Base-by-base conservation (phyloP, 2,113 vertebrate genomes). In the Nanorana parkeri region DNA sequence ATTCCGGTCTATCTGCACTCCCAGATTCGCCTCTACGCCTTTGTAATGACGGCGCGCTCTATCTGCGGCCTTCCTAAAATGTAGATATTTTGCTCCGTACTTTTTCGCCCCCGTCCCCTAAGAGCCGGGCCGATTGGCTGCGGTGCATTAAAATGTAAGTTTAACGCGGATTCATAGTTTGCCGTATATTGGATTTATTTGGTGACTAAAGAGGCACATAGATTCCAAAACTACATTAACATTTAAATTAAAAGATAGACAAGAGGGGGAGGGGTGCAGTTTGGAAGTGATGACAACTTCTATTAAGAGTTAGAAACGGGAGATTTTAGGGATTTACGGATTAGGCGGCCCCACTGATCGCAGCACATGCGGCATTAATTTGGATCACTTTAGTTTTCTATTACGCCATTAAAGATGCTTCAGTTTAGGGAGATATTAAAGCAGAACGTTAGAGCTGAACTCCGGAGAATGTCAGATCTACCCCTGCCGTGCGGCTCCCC, bases 171-270 rank as follows among this genome's bases (percentile, higher is more conserved):
- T 83, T 76, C 63, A 67, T 76, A 66, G 29, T 68, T 68, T 58
- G 52, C 71, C 26, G 55, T 68, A 68, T 68, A 68, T 74, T 75
- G 63, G 61, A 83, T 83, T 67, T 83, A 83, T 83, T 83, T 76
- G 47, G 80, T 21, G 60, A 68, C 68, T 81, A 81, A 64, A 60
- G 61, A 66, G 68, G 51, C 54, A n/a, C 3, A 75, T 26, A 75
- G 20, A 83, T 64, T 76, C 51, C 23, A 76, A 67, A 83, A 76
- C 21, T 76, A 47, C 80, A 83, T 83, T 83, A 83, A 83, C 80
- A 83, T 83, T 83, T 83, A 83, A 83, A 83, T 83, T 68, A 83
- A 68, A 81, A 68, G 41, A 66, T 11, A 11, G 41, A 63, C 41
- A 32, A 54, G 55, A 20, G 7, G 68, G 15, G 26, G 21, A 15